Conservation (phyloP, 2,888 invertebrate genomes). For the Halictus ligatus region DNA sequence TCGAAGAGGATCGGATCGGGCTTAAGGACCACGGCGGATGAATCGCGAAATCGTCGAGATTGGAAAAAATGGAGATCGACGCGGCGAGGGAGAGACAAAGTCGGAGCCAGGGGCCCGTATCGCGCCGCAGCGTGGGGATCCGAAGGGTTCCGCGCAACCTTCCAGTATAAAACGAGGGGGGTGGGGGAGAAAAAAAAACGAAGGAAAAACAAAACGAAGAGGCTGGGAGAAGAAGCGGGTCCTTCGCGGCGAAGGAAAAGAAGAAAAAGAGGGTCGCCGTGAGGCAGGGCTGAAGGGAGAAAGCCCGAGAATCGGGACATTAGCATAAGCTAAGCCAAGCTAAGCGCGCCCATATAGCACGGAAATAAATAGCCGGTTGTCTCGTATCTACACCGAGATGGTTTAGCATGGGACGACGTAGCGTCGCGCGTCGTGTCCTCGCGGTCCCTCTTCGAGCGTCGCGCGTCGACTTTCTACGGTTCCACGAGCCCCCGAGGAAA, state of each 20-base stretch:
- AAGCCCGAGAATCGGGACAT: slow-evolving; percentile 77
- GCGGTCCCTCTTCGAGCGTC: slow-evolving; percentile 9
- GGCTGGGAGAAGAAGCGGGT: slow-evolving; percentile 45
- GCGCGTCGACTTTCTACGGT: not conserved
- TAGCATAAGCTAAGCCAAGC: slow-evolving; percentile 81
- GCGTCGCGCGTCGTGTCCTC: slow-evolving; percentile 42
- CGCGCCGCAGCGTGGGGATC: slow-evolving; percentile 23
- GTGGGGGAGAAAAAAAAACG: not conserved
- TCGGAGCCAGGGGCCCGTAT: slow-evolving; percentile 13
- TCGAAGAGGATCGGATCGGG: not conserved
- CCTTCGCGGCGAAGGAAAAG: slow-evolving; percentile 61
- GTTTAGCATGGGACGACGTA: slow-evolving; percentile 65
- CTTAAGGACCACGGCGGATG: slow-evolving; percentile 13
- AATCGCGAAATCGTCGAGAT: slow-evolving; percentile 19
- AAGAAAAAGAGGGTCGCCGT: slow-evolving; percentile 58
- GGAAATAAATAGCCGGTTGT: slow-evolving; percentile 81
- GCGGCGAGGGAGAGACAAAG: not conserved
- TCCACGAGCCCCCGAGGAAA: not conserved
- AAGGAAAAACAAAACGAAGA: slow-evolving; percentile 20
- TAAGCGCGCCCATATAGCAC: slow-evolving; percentile 82
- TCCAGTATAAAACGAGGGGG: not conserved
- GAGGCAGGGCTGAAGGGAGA: slow-evolving; percentile 60
- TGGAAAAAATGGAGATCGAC: slow-evolving; percentile 26
- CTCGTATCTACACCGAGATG: slow-evolving; percentile 75
- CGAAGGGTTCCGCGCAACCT: slow-evolving; percentile 34